A percentile compares a stretch with the other conserved stretches of the same genome.
Evolutionary conservation across 2,888 invertebrate genomes (phyloP).

Genomic region (Vesta saturnalis): DNA sequence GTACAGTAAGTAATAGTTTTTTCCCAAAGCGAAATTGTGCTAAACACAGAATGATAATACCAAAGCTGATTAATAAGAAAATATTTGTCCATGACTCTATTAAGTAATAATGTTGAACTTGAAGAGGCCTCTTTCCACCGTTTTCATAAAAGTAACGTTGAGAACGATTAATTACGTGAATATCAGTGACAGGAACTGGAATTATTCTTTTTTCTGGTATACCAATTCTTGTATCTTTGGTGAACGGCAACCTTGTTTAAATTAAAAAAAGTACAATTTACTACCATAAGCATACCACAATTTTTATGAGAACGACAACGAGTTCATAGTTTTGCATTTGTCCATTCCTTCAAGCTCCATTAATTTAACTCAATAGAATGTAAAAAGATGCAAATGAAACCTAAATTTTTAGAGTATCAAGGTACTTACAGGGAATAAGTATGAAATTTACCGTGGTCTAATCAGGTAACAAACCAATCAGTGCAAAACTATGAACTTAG

Average conservation of each 20-base stretch:
- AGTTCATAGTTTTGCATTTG: no score
- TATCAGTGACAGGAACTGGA: conserved; percentile 86
- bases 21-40: conserved; percentile 70
- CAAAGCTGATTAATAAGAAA: conserved; percentile 66
- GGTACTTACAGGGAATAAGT: no score
- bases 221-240: conserved; percentile 12
- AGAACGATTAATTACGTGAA: conserved; percentile 81
- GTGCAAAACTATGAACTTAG: no score
- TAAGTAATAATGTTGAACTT: conserved; percentile 75
- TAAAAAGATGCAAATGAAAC: no score
- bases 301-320: no score
- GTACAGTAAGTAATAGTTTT: conserved; percentile 67
- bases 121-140: conserved; percentile 77
- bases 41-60: conserved; percentile 69
- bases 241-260: conserved; percentile 27
- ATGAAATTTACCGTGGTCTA: no score
- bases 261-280: no score
- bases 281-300: no score
- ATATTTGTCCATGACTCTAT: conserved; percentile 64
- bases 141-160: conserved; percentile 78
- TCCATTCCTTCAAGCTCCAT: no score
- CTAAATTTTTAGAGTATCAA: no score
- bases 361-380: no score
- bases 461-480: no score
- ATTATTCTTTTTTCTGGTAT: conserved; percentile 54